Evolutionary conservation across 1,140 invertebrate genomes (phyloP).

Genomic region (Microplitis mediator): DNA sequence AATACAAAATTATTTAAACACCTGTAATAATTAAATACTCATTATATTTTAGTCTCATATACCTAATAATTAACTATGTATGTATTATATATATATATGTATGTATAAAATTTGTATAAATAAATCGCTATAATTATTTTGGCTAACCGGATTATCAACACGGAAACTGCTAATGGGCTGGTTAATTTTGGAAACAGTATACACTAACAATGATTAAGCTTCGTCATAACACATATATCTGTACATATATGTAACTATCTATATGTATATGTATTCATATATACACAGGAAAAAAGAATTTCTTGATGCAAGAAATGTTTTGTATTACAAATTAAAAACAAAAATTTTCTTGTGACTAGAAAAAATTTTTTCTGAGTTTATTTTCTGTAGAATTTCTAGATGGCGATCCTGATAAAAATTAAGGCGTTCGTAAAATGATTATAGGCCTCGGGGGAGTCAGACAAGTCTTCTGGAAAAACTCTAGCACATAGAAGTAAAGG

Average conservation of each 20-base stretch:
- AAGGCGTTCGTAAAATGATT: too few relatives aligned
- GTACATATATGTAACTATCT: neutral
- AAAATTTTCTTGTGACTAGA: too few relatives aligned
- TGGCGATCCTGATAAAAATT: too few relatives aligned
- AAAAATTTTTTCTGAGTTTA: too few relatives aligned
- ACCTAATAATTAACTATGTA: too few relatives aligned
- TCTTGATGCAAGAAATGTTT: too few relatives aligned
- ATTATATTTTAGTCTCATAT: neutral
- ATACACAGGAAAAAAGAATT: neutral
- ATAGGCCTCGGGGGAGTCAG: too few relatives aligned
- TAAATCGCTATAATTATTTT: neutral
- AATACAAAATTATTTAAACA: neutral
- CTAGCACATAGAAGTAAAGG: too few relatives aligned
- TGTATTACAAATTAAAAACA: too few relatives aligned
- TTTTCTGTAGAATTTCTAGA: too few relatives aligned
- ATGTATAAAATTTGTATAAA: neutral
- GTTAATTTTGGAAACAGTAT: neutral
- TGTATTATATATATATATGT: too few relatives aligned
- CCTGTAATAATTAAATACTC: neutral
- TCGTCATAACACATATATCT: neutral
- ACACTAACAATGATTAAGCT: neutral
- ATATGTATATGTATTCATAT: neutral
- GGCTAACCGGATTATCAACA: neutral
- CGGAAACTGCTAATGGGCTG: neutral
- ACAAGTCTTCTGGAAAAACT: too few relatives aligned